Conservation (phyloP, 2,888 invertebrate species). For the Ophion slaviceki region DNA sequence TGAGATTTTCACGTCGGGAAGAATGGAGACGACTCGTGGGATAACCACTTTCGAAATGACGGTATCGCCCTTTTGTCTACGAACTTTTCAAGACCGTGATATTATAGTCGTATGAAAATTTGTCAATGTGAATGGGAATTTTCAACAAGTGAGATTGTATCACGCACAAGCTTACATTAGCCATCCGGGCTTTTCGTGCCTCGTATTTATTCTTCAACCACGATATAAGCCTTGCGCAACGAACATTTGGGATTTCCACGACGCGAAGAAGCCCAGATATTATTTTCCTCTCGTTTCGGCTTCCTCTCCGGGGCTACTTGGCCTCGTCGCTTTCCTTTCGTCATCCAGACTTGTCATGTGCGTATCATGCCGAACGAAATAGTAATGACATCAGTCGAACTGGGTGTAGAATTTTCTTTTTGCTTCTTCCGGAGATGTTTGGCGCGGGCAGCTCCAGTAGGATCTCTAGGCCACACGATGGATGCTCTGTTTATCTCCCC, state of each 20-base stretch:
- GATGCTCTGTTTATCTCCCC: constrained; percentile 53
- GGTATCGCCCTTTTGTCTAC: not conserved
- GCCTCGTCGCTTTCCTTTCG: constrained; percentile 22
- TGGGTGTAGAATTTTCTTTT: constrained; percentile 2
- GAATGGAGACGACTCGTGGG: not conserved
- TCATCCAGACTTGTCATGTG: constrained; percentile 14
- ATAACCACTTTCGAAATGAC: not conserved
- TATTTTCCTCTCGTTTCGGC: constrained; percentile 33
- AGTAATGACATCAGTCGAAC: constrained; percentile 1
- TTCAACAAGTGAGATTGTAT: too few species aligned
- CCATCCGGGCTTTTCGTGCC: not conserved
- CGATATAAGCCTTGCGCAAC: not conserved
- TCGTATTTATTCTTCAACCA: not conserved
- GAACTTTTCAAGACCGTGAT: not conserved
- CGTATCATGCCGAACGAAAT: not conserved
- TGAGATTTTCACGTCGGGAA: not conserved
- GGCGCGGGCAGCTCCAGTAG: not conserved
- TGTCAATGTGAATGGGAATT: too few species aligned
- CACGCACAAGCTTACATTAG: too few species aligned
- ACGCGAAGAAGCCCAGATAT: not conserved
- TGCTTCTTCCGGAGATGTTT: constrained; percentile 25
- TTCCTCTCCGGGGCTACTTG: constrained; percentile 29
- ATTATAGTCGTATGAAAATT: not conserved
- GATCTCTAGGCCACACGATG: constrained; percentile 7
- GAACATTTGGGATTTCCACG: not conserved